phyloP scores from a whole-genome alignment of 2,888 invertebrate genomes.

The Eutolmus rufibarbis region DNA sequence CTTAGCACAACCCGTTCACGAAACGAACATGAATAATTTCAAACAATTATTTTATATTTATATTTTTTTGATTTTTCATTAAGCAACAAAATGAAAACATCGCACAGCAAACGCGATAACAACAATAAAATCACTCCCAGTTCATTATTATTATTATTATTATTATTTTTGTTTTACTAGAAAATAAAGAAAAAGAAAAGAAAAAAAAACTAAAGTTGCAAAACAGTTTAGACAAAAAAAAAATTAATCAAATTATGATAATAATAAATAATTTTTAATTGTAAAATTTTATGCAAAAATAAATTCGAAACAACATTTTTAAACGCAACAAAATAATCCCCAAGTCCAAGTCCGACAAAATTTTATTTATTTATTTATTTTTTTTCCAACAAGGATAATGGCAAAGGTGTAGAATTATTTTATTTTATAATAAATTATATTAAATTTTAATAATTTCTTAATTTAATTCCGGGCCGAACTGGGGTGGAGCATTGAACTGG shows the following conservation, averaged over 20 bases:
- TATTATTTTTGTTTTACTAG: constrained; percentile 44
- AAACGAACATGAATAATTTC: neutral
- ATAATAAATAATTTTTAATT: neutral
- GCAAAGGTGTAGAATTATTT: neutral
- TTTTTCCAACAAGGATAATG: neutral
- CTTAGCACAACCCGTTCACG: neutral
- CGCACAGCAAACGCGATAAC: neutral
- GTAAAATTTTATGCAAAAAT: neutral
- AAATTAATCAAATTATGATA: neutral
- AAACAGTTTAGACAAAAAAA: constrained; percentile 31
- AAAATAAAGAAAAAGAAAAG: constrained; percentile 47
- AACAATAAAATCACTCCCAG: constrained; percentile 46
- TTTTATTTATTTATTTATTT: neutral
- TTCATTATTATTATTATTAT: constrained; percentile 20
- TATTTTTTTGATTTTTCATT: neutral
- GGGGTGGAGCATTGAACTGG: constrained; percentile 43
- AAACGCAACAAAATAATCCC: constrained; percentile 37
- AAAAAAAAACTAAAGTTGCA: constrained; percentile 40
- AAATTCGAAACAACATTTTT: neutral
- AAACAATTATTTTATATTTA: neutral
- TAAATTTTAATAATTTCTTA: neutral
- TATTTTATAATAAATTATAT: neutral
- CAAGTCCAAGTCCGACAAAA: constrained; percentile 35
- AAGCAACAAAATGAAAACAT: neutral
- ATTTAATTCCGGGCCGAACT: neutral